Evolutionary conservation across 92 coral and sea anemone genomes (phyloP).

Genomic region (Epizoanthus illoricatus): DNA sequence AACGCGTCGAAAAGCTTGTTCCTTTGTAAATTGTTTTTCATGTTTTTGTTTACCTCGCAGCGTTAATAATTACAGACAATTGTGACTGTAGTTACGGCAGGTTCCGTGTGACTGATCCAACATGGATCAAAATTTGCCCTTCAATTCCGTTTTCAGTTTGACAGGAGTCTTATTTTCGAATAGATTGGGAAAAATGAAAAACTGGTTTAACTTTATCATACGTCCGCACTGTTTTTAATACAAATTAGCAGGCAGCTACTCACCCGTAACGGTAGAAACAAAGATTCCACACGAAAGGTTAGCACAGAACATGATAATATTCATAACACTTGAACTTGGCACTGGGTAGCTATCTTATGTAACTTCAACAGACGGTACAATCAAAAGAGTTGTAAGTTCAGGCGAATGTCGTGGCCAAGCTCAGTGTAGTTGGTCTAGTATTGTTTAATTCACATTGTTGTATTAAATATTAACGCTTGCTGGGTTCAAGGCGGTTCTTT

Average conservation of each 20-base stretch:
- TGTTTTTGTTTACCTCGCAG: too few species aligned
- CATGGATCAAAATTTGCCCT: too few species aligned
- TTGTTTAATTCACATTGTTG: not conserved
- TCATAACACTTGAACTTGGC: not conserved
- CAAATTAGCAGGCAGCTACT: not conserved
- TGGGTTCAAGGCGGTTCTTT: constrained; percentile 13
- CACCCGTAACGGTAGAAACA: not conserved
- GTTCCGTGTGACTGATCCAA: too few species aligned
- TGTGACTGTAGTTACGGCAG: too few species aligned
- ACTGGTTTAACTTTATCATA: not conserved
- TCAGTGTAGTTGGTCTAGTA: too few species aligned
- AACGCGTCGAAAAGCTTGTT: too few species aligned
- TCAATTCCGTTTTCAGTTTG: not conserved
- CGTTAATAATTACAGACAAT: too few species aligned
- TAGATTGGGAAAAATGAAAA: not conserved
- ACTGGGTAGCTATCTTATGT: not conserved
- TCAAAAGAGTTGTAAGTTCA: too few species aligned
- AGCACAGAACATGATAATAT: too few species aligned
- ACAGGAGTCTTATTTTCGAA: not conserved
- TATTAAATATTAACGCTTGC: constrained; percentile 20
- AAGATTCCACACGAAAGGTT: not conserved
- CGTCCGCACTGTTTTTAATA: not conserved
- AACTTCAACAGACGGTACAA: too few species aligned
- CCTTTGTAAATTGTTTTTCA: too few species aligned
- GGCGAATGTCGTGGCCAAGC: too few species aligned